These are phyloP conservation scores for Ophioderma brevispina DNA, from an alignment of 35 echinoderm and acorn worm species.

Conservation along the genomic window DNA sequence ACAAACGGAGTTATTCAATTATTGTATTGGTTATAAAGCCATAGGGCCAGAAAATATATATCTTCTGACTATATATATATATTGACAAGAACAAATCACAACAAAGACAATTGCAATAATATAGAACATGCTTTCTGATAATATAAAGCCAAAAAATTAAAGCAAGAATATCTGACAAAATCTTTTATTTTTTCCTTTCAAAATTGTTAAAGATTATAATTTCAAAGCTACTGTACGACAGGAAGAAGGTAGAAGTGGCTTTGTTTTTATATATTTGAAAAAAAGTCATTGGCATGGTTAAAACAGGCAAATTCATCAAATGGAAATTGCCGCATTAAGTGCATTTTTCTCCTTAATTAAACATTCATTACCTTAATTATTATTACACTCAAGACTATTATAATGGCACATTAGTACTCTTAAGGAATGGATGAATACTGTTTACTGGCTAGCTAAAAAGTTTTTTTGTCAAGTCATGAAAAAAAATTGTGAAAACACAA, in stretches of 20 bases:
- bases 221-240: slow-evolving; percentile 1
- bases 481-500: background rate
- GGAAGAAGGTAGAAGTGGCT: slow-evolving; percentile 9
- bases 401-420: slow-evolving; percentile 4
- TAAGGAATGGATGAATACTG: slow-evolving; percentile 9
- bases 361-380: background rate
- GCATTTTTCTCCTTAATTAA: background rate
- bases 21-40: background rate
- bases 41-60: slow-evolving; percentile 3
- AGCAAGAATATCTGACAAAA: slow-evolving; percentile 1
- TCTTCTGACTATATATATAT: slow-evolving; percentile 15
- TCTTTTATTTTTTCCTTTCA: background rate
- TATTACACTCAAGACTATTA: background rate
- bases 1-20: slow-evolving; percentile 10
- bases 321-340: background rate
- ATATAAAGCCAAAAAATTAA: slow-evolving; percentile 15
- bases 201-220: slow-evolving; percentile 1
- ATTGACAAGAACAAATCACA: slow-evolving; percentile 11
- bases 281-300: slow-evolving; percentile 3
- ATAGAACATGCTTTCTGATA: background rate
- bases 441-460: slow-evolving; percentile 1
- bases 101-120: slow-evolving; percentile 6
- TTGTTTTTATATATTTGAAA: background rate
- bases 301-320: background rate
- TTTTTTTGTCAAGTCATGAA: background rate